These are phyloP conservation scores for Poeciliopsis turrubarensis DNA, from an alignment of 2,113 vertebrate genomes.

Conservation along the genomic window DNA sequence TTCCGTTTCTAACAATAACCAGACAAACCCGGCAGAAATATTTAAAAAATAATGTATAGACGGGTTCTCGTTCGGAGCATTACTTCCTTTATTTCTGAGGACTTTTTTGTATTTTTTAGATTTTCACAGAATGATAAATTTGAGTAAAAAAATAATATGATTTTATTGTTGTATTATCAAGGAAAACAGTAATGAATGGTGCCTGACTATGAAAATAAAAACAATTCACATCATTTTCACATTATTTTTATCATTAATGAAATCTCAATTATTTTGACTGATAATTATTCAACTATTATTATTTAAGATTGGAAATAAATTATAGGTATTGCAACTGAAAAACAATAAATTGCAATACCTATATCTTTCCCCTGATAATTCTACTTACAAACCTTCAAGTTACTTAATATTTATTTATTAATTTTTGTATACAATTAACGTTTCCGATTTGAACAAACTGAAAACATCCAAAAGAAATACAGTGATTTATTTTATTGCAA, in stretches of 20 bases:
- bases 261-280: background rate
- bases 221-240: background rate
- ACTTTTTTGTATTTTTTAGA: background rate
- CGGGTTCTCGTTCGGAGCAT: background rate
- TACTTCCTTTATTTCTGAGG: background rate
- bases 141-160: too few relatives aligned
- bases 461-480: background rate
- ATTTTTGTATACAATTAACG: background rate
- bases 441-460: background rate
- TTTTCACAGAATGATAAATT: background rate
- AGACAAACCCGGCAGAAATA: conserved; percentile 1
- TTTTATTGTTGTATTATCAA: background rate
- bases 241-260: background rate
- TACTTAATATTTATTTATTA: background rate
- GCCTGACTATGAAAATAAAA: background rate
- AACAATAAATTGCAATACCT: too few relatives aligned
- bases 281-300: background rate
- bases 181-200: background rate
- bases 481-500: background rate
- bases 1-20: conserved; percentile 13
- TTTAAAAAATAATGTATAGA: background rate
- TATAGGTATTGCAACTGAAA: too few relatives aligned
- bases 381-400: background rate
- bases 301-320: too few relatives aligned
- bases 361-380: background rate